phyloP scores from a whole-genome alignment of 1,140 invertebrate genomes.

The Bombus fervidus region DNA sequence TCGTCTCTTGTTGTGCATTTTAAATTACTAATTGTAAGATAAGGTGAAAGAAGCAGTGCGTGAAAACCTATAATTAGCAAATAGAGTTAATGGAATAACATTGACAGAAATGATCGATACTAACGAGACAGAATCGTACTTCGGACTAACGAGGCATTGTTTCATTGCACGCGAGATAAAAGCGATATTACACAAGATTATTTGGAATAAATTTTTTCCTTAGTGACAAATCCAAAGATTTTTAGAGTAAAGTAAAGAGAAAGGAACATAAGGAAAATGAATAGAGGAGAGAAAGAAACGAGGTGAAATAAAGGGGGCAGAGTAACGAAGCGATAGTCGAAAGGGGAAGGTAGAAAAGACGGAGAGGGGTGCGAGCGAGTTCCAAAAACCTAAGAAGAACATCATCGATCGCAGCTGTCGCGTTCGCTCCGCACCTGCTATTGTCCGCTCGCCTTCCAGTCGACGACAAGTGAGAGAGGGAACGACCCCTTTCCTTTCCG shows the following conservation, averaged over 20 bases:
- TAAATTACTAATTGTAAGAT: no score
- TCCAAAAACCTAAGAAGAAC: conserved; percentile 78
- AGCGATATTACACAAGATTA: no score
- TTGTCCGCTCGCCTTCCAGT: conserved; percentile 75
- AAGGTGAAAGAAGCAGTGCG: no score
- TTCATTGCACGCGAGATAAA: no score
- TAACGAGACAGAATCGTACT: background rate
- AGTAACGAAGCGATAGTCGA: background rate
- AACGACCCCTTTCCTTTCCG: conserved; percentile 73
- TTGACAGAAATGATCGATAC: background rate
- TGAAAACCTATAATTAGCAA: background rate
- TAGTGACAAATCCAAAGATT: background rate
- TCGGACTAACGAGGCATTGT: no score
- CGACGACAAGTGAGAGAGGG: conserved; percentile 70
- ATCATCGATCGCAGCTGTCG: conserved; percentile 81
- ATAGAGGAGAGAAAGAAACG: conserved; percentile 15
- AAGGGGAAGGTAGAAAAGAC: conserved; percentile 24
- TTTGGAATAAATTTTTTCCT: background rate
- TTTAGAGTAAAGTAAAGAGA: no score
- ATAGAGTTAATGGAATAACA: background rate
- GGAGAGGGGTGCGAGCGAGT: conserved; percentile 50
- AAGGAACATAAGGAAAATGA: background rate
- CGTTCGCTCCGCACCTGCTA: conserved; percentile 79
- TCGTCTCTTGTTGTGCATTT: background rate
- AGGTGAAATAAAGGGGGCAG: background rate